Percentiles rank a stretch among this genome's conserved stretches.
Evolutionary conservation across 2,888 invertebrate species (phyloP).

Genomic region (Synergus itoensis): DNA sequence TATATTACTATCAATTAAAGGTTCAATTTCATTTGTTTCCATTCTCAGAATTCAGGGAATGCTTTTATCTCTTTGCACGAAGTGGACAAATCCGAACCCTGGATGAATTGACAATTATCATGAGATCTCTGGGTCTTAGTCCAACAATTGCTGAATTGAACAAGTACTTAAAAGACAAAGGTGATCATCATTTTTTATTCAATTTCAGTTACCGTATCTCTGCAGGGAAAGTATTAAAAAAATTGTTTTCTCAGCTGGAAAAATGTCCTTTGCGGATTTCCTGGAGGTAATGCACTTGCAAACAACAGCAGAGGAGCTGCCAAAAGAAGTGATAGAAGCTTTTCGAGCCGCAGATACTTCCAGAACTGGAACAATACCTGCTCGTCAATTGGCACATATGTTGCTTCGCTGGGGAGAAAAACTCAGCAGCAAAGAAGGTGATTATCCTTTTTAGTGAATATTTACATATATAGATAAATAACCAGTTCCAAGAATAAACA

Average conservation of each 20-base stretch:
- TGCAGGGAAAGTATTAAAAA: background rate
- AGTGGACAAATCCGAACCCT: slow-evolving; percentile 92
- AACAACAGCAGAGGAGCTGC: slow-evolving; percentile 89
- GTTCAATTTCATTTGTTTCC: too few relatives aligned
- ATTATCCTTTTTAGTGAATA: background rate
- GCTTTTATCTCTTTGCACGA: slow-evolving; percentile 95
- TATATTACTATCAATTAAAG: background rate
- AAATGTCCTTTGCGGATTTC: slow-evolving; percentile 97
- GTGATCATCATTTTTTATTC: slow-evolving; percentile 63
- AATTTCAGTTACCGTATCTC: background rate
- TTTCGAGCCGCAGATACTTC: slow-evolving; percentile 91
- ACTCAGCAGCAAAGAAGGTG: slow-evolving; percentile 83
- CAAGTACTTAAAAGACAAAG: slow-evolving; percentile 87
- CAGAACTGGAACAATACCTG: slow-evolving; percentile 87
- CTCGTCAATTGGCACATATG: slow-evolving; percentile 90
- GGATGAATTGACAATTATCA: slow-evolving; percentile 95
- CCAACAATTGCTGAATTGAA: slow-evolving; percentile 95
- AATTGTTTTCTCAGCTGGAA: slow-evolving; percentile 83
- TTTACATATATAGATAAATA: slow-evolving; percentile 44
- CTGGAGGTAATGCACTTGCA: slow-evolving; percentile 97
- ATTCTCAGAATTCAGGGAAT: slow-evolving; percentile 94
- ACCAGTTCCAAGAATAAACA: slow-evolving; percentile 34
- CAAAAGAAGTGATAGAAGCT: slow-evolving; percentile 92
- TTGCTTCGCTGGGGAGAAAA: slow-evolving; percentile 96
- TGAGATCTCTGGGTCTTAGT: slow-evolving; percentile 96